Base-by-base conservation (phyloP, 2,797 vertebrate genomes). In the Phyllotis vaccarum region DNA sequence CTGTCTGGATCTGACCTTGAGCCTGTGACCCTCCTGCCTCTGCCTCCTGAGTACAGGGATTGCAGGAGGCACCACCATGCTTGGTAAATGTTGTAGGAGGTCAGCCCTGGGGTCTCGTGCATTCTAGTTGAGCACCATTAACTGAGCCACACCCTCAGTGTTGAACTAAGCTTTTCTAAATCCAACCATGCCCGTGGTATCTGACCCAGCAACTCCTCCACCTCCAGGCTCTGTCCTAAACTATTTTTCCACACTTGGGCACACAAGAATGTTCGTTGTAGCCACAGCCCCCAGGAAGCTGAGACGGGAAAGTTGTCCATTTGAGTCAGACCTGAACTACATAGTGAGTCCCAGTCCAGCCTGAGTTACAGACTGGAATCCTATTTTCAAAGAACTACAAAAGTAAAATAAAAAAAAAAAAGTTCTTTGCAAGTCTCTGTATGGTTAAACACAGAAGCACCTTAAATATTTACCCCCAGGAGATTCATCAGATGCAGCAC, bases 31-130 rank as follows among this genome's bases (percentile, higher is more conserved):
- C n/a, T 56, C n/a, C 29, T 75, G 29, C 40, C 54, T 62, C 86
- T 1, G 37, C 70, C 27, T n/a, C 31, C 56, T 24, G 56, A 76
- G 31, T 34, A 54, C 34, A 56, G 78, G 78, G 37, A 46, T 16
- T 56, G 22, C 43, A 17, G 5, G 14, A 14, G 37, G 56, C 29
- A 17, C 29, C 21, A 10, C 22, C 3, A 6, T 0, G 31, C 19
- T 58, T 3, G 13, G 31, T 2, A 24, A 31, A 46, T 10, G 13
- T 52, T 29, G 34, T 70, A 19, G 9, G 80, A 5, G 37, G n/a
- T 40, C 56, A 29, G 37, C 16, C 56, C 56, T 24, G 17, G 80
- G 68, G 5, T 37, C 31, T 58, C 27, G 0, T 21, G 85, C 24
- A 13, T 5, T 2, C 49, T 13, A 8, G 49, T n/a, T 14, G n/a